These are phyloP conservation scores for Saccostrea echinata DNA, from an alignment of 1,140 invertebrate species.

Conservation along the genomic window DNA sequence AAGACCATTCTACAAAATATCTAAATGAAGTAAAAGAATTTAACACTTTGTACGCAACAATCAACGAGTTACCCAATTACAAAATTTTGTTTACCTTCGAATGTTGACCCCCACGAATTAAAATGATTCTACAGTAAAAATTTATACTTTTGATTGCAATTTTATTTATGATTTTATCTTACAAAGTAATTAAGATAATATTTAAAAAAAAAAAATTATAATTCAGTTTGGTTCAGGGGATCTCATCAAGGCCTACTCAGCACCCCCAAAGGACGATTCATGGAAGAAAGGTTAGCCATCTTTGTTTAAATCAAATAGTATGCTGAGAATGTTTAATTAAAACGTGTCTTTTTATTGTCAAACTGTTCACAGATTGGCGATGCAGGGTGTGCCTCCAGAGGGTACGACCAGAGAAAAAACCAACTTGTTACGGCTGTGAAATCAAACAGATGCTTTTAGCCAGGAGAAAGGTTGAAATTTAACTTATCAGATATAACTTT, in stretches of 20 bases:
- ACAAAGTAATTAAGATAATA: no score
- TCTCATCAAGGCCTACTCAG: not conserved
- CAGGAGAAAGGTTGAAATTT: not conserved
- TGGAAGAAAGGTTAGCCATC: slow-evolving; percentile 13
- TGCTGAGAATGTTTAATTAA: no score
- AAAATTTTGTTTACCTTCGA: no score
- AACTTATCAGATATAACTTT: not conserved
- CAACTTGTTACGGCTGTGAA: slow-evolving; percentile 23
- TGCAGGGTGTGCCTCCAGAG: not conserved
- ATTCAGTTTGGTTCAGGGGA: not conserved
- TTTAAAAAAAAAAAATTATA: not conserved
- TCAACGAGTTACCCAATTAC: no score
- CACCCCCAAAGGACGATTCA: not conserved
- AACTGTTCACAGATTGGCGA: not conserved
- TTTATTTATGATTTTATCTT: not conserved
- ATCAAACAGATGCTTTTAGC: not conserved
- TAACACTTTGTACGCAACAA: no score
- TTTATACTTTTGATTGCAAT: no score
- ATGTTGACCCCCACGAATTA: no score
- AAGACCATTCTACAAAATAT: no score
- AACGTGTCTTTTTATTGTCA: no score
- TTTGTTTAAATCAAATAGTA: not conserved
- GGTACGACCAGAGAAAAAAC: slow-evolving; percentile 16
- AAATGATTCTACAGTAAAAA: no score
- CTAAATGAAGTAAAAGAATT: no score